phyloP scores from a whole-genome alignment of 2,113 vertebrate genomes.

The Synodontis membranacea region DNA sequence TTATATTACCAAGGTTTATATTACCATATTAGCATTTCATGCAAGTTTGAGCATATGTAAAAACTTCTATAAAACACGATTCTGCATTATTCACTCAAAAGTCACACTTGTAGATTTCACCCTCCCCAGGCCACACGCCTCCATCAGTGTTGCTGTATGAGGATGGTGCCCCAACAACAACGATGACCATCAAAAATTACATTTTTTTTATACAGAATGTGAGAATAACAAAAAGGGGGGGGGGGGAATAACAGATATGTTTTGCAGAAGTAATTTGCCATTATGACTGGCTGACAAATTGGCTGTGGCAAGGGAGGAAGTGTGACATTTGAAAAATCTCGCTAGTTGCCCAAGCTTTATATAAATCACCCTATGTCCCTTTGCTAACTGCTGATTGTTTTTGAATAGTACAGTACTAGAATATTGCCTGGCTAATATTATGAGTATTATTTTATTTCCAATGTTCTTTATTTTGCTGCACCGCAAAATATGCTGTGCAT shows the following conservation, averaged over 20 bases:
- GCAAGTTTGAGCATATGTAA: neutral
- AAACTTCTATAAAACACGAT: neutral
- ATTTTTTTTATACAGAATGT: neutral
- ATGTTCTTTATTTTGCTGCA: conserved; percentile 2
- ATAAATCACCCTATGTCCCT: conserved; percentile 7
- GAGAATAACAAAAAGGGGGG: neutral
- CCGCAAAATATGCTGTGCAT: conserved; percentile 10
- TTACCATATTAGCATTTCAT: neutral
- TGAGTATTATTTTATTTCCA: conserved; percentile 17
- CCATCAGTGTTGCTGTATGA: neutral
- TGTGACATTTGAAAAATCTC: conserved; percentile 50
- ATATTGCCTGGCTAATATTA: conserved; percentile 24
- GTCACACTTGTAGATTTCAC: neutral
- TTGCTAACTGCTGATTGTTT: conserved; percentile 36
- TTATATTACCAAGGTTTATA: too few relatives aligned
- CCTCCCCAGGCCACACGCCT: neutral
- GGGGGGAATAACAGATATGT: neutral
- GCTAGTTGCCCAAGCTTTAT: conserved; percentile 19
- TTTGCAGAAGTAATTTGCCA: conserved; percentile 49
- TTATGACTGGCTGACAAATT: conserved; percentile 32
- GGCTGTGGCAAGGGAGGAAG: neutral
- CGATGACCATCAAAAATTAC: neutral
- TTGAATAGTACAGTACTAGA: conserved; percentile 13
- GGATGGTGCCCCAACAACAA: too few relatives aligned
- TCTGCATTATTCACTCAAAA: neutral